phyloP scores from a whole-genome alignment of 2,113 vertebrate genomes.

The Vulpes ferrilata region DNA sequence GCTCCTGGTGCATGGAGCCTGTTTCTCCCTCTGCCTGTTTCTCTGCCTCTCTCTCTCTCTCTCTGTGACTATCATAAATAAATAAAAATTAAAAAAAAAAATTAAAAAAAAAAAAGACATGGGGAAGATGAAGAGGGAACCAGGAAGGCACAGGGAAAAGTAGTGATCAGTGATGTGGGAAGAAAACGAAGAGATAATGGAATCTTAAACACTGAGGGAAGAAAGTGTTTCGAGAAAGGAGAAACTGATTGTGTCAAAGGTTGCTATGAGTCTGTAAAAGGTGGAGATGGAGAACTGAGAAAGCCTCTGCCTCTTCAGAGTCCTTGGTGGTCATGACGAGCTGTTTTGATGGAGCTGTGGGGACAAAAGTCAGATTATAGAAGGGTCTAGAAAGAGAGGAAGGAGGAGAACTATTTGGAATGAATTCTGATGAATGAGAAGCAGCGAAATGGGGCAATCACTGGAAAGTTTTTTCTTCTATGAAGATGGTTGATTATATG shows the following conservation, averaged over 20 bases:
- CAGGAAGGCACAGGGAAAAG: neutral
- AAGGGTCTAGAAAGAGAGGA: neutral
- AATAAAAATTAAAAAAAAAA: too few species aligned
- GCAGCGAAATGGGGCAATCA: neutral
- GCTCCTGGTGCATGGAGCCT: too few species aligned
- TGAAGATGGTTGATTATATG: neutral
- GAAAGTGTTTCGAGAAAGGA: neutral
- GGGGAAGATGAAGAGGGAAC: neutral
- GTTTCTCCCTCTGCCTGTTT: too few species aligned
- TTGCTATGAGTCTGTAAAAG: neutral
- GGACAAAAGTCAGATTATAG: conserved; percentile 5
- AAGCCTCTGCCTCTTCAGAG: neutral
- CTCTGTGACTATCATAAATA: too few species aligned
- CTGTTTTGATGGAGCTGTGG: neutral
- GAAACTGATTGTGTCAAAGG: neutral
- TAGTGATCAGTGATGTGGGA: neutral
- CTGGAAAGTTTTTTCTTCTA: neutral
- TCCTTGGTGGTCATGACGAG: neutral
- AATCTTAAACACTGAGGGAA: neutral
- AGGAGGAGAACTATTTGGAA: neutral
- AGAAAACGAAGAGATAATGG: neutral
- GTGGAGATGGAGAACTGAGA: neutral
- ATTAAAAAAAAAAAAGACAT: neutral
- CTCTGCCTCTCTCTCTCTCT: too few species aligned
- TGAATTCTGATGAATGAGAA: neutral